Base-by-base conservation (phyloP, 2,797 vertebrate genomes). In the Coreius guichenoti region DNA sequence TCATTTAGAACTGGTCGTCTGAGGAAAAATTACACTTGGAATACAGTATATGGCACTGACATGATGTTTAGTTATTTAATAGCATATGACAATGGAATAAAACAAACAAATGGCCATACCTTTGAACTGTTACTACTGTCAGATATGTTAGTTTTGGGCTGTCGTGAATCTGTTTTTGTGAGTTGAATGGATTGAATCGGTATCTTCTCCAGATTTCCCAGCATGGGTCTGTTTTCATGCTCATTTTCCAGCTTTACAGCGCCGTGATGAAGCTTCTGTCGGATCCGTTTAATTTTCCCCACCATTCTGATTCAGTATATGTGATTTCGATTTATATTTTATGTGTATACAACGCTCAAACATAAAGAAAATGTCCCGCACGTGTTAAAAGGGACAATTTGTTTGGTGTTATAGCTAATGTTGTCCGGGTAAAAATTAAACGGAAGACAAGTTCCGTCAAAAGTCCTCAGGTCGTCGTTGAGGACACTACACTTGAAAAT, bases 211-310 rank as follows among this genome's bases (percentile, higher is more conserved):
- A 82, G 45, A 67, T 36, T 70, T 1, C 26, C 33, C 9, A 29
- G 19, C 45, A 6, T 29, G 3, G 79, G 12, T 16, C 1, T 13
- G 0, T 49, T 68, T 63, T 76, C 29, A 8, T 21, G 12, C 23
- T 84, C 76, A n/a, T 70, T 23, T 19, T 78, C 83, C 3, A 93
- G 68, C 88, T 89, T 94, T 74, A 95, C 94, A 0, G 94, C 94
- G 54, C 91, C 90, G 81, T 95, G 94, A 47, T 95, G 95, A 1
- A 94, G 91, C 86, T 93, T 95, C 87, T 95, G 94, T 0, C 95
- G 92, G 31, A 89, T 89, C 9, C 92, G 91, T 90, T 92, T 95
- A 0, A 95, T 94, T 87, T 95, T 95, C 5, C 94, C 94, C 7
- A 95, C 93, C 94, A 95, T 95, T 68, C 4, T 85, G 45, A 14